Evolutionary conservation across 2,888 invertebrate species (phyloP).

Genomic region (Oligia strigilis): DNA sequence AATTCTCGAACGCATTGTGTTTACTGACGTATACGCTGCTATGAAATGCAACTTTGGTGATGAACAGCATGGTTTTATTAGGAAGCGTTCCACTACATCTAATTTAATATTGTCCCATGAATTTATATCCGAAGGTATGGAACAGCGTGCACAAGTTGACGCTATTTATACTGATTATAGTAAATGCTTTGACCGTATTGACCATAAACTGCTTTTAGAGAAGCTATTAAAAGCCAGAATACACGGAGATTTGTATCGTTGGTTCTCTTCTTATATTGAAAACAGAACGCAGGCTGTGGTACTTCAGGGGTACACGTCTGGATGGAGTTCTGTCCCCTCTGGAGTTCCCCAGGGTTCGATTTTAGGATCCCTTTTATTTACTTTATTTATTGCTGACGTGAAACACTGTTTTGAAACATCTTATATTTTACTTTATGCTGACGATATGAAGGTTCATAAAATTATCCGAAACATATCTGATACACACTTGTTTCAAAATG

Average conservation of each 20-base stretch:
- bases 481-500: not conserved
- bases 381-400: constrained; percentile 15
- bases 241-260: constrained; percentile 33
- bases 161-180: too few species aligned
- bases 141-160: too few species aligned
- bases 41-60: too few species aligned
- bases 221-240: constrained; percentile 24
- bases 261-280: not conserved
- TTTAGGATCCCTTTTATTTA: constrained; percentile 19
- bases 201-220: not conserved
- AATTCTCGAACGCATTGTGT: too few species aligned
- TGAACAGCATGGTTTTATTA: too few species aligned
- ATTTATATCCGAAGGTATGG: too few species aligned
- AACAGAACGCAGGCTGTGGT: constrained; percentile 41
- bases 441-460: constrained; percentile 34
- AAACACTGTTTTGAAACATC: constrained; percentile 19
- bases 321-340: constrained; percentile 21
- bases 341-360: constrained; percentile 42
- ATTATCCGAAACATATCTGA: not conserved
- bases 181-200: not conserved
- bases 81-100: too few species aligned
- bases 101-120: too few species aligned
- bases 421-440: constrained; percentile 31
- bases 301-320: constrained; percentile 16
- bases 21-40: too few species aligned